Conservation (phyloP, 2,888 invertebrate species). For the Nomada fucata region DNA sequence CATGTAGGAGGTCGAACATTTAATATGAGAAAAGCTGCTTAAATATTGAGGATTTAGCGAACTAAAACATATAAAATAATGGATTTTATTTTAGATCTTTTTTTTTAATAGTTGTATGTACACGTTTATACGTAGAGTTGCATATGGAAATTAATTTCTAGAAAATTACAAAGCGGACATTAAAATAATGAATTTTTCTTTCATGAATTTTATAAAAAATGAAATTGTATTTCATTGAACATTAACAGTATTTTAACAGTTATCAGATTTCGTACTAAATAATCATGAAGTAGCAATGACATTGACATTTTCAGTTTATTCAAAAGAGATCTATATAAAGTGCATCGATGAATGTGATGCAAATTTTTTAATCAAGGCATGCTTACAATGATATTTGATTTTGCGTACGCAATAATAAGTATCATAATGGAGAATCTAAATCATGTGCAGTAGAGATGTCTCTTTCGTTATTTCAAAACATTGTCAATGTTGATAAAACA, state of each 20-base stretch:
- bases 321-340: constrained; percentile 43
- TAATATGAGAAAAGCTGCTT: constrained; percentile 45
- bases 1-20: constrained; percentile 35
- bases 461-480: constrained; percentile 45
- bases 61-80: constrained; percentile 39
- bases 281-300: constrained; percentile 22
- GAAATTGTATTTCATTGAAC: constrained; percentile 40
- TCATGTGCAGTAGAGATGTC: constrained; percentile 18
- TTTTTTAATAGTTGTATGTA: constrained; percentile 41
- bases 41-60: constrained; percentile 45
- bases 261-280: constrained; percentile 39
- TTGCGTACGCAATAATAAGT: constrained; percentile 29
- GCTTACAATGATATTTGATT: constrained; percentile 38
- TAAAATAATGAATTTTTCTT: constrained; percentile 35
- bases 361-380: constrained; percentile 46
- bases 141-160: constrained; percentile 48
- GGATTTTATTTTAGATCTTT: constrained; percentile 54
- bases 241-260: constrained; percentile 42
- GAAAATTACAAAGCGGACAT: constrained; percentile 36
- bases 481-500: constrained; percentile 36
- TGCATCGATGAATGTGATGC: constrained; percentile 33
- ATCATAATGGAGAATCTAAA: constrained; percentile 24
- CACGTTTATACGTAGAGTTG: constrained; percentile 29
- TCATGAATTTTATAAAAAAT: constrained; percentile 38
- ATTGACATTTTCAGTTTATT: constrained; percentile 42